Percentiles rank a stretch among this genome's conserved stretches.
These are phyloP conservation scores for Reinhardtius hippoglossoides DNA, from an alignment of 2,113 vertebrate species.

Conservation along the genomic window DNA sequence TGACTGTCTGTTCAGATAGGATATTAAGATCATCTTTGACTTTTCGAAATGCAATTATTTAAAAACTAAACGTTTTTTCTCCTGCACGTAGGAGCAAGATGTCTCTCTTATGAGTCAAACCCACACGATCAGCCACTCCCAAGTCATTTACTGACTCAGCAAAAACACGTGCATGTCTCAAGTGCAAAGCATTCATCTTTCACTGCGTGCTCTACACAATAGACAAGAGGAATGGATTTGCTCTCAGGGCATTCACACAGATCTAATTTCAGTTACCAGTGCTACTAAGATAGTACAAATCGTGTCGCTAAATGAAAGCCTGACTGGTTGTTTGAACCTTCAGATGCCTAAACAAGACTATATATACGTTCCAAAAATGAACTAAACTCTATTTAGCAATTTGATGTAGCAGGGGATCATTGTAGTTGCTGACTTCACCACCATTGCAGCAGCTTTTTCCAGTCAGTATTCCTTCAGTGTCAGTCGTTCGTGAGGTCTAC, in stretches of 20 bases:
- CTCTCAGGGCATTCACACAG: constrained; percentile 52
- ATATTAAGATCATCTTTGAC: no score
- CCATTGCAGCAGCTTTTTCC: background rate
- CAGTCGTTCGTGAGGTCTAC: no score
- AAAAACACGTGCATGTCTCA: constrained; percentile 46
- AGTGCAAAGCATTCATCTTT: constrained; percentile 54
- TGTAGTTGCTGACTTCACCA: background rate
- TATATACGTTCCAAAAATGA: background rate
- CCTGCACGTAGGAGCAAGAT: constrained; percentile 5
- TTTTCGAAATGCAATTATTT: background rate
- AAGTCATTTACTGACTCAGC: constrained; percentile 43
- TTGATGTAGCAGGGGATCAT: background rate
- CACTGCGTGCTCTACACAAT: constrained; percentile 47
- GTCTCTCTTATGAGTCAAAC: constrained; percentile 16
- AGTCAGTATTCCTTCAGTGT: background rate
- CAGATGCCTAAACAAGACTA: background rate
- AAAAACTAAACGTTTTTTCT: background rate
- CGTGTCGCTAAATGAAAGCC: constrained; percentile 9
- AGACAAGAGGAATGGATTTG: constrained; percentile 36
- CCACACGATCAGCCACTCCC: constrained; percentile 40
- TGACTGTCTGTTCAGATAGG: background rate
- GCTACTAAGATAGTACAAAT: constrained; percentile 11
- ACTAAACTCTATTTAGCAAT: background rate
- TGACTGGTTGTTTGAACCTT: constrained; percentile 3
- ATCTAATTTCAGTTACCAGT: constrained; percentile 51